Base-by-base conservation (phyloP, 2,888 invertebrate genomes). In the Folsomia manolachei region DNA sequence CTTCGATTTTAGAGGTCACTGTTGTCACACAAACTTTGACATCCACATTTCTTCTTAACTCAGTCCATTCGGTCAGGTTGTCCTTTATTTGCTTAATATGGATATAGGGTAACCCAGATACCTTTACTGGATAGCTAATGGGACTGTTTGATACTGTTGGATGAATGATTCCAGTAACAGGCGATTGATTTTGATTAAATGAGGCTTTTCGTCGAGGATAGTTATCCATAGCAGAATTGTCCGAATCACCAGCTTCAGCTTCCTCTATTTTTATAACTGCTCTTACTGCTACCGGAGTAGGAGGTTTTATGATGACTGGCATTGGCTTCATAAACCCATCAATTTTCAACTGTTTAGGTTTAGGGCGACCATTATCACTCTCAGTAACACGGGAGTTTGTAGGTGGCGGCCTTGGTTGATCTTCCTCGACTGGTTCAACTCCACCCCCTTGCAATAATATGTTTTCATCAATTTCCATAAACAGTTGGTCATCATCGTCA, bases 1-100 rank as follows among this genome's bases (percentile, higher is more conserved):
- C 81, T 70, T 82, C 81, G 66, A 85, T 80, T 73, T 82, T 83
- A 56, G 83, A 82, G 1, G 82, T 78, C 61, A 85, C 78, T 24
- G 85, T 85, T 25, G 84, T 81, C n/a, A 86, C 82, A 78, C 84
- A 85, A 0, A 83, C 85, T 83, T 85, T 82, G n/a, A 82, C 79
- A 25, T 51, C 21, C 51, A 80, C 71, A 2, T 71, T 69, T 53
- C 72, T 68, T 26, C 75, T 62, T 52, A 7, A 53, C 18, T 63
- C 18, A 26, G 1, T 27, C 9, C 70, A 53, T 9, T 69, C 25
- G 1, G 61, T 52, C 2, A 61, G 27, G 18, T 68, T 39, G 1
- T 67, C 60, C 7, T 73, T 25, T 19, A 76, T 68, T 53, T 76
- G 76, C 27, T 69, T 69, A 9, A 76, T 14, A 26, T 71, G 73